phyloP scores from a whole-genome alignment of 2,888 invertebrate species.

The Megastigmus dorsalis region DNA sequence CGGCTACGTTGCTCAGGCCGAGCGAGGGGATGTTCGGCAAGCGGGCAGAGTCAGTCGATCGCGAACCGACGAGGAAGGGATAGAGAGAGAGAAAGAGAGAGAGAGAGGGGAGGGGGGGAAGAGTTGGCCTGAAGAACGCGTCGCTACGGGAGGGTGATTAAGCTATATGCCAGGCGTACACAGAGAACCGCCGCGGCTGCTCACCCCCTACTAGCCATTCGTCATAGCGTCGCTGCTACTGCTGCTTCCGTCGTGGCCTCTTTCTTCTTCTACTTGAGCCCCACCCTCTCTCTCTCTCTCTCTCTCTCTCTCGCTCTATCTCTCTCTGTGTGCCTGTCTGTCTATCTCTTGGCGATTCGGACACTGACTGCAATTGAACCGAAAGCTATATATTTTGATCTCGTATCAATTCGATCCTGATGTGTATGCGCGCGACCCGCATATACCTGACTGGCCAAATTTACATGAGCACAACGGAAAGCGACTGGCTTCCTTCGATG shows the following conservation, averaged over 20 bases:
- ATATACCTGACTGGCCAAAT: conserved; percentile 66
- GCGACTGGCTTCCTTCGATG: conserved; percentile 42
- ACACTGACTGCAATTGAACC: conserved; percentile 76
- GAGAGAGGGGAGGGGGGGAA: conserved; percentile 65
- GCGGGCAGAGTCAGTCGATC: conserved; percentile 54
- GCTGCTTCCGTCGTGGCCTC: conserved; percentile 58
- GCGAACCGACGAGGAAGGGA: too few relatives aligned
- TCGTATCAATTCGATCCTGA: conserved; percentile 75
- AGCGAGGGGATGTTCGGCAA: conserved; percentile 29
- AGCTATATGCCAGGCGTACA: conserved; percentile 78
- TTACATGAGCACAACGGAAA: conserved; percentile 63
- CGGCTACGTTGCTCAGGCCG: conserved; percentile 60
- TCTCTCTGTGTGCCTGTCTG: conserved; percentile 36
- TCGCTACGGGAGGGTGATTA: conserved; percentile 76
- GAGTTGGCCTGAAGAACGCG: conserved; percentile 70
- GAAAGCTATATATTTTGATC: conserved; percentile 75
- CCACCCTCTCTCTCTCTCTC: conserved; percentile 37
- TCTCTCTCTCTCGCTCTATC: neutral
- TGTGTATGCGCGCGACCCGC: conserved; percentile 62
- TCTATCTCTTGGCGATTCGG: conserved; percentile 37
- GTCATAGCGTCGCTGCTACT: conserved; percentile 57
- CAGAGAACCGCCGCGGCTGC: conserved; percentile 52
- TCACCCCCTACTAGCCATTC: neutral
- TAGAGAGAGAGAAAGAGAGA: too few relatives aligned
- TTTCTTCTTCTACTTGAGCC: conserved; percentile 65